phyloP scores from a whole-genome alignment of 2,888 invertebrate species.

The Pseudococcus jackbeardsleyi region DNA sequence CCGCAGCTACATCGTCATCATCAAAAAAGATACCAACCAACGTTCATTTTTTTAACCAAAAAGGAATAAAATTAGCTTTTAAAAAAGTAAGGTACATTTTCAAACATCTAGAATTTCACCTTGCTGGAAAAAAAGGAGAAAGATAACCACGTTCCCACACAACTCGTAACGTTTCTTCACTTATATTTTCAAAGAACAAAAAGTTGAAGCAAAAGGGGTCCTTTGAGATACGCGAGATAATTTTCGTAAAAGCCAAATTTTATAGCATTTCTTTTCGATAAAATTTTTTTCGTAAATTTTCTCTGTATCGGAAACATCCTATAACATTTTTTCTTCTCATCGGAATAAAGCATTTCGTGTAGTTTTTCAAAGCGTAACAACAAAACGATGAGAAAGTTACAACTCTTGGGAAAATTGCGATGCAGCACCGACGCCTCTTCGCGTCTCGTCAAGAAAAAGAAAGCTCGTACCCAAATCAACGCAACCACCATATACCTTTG shows the following conservation, averaged over 20 bases:
- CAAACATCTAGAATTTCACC: too few species aligned
- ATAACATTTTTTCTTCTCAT: not conserved
- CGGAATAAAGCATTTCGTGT: not conserved
- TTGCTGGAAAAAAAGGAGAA: not conserved
- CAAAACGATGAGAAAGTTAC: not conserved
- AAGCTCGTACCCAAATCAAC: not conserved
- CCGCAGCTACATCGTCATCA: too few species aligned
- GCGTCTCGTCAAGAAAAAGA: not conserved
- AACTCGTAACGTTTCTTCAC: not conserved
- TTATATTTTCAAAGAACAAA: not conserved
- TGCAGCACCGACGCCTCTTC: not conserved
- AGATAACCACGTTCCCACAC: not conserved
- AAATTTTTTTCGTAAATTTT: not conserved
- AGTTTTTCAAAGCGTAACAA: not conserved
- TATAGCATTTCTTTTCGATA: not conserved
- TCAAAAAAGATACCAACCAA: too few species aligned
- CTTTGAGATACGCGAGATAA: not conserved
- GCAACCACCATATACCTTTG: not conserved
- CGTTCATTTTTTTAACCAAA: too few species aligned
- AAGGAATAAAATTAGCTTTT: too few species aligned
- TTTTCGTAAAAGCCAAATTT: conserved; percentile 1
- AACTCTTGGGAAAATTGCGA: not conserved
- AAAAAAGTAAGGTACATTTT: too few species aligned
- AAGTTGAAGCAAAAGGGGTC: not conserved
- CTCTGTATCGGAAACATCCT: not conserved